Base-by-base conservation (phyloP, 1,140 invertebrate species). In the Tetragonula clypearis region DNA sequence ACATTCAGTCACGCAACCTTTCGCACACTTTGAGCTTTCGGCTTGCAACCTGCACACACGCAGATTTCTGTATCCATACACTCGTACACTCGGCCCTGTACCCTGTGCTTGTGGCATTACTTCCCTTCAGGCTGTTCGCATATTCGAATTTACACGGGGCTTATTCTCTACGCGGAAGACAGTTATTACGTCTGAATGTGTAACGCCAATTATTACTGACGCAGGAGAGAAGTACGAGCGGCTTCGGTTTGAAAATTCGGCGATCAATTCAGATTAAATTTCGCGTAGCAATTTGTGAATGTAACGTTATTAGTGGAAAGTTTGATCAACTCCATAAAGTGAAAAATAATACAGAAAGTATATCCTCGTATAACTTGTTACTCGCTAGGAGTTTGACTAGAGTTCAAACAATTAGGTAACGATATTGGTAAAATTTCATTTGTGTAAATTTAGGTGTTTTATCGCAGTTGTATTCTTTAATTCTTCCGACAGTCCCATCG, bases 1-100 rank as follows among this genome's bases (percentile, higher is more conserved):
- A 56, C 79, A 23, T 56, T 82, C 35, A 23, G 72, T 82, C 87
- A 82, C 76, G 76, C 84, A 82, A 89, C 80, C 65, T 77, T 84
- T 82, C 72, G 55, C 60, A 76, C 60, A 17, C 30, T 49, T 15
- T 41, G 35, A 5, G 1, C 80, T 30, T 4, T 26, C 66, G 35
- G 35, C n/a, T n/a, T 30, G 9, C 58, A 60, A 21, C 53, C 55
- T n/a, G 15, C 26, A 6, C 15, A n/a, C 23, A 23, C 55, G 77
- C 62, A 30, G 30, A 62, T 71, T 65, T 68, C 87, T 80, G 66
- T 60, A 73, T 74, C 68, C 35, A 71, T 74, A 49, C 30, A 30
- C 30, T 30, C 0, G 30, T 14, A 80, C 65, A 19, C n/a, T 55
- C 30, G 74, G 26, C 21, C 26, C 65, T 56, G 14, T 56, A 19